phyloP scores from a whole-genome alignment of 1,140 invertebrate species.

The Popillia japonica region DNA sequence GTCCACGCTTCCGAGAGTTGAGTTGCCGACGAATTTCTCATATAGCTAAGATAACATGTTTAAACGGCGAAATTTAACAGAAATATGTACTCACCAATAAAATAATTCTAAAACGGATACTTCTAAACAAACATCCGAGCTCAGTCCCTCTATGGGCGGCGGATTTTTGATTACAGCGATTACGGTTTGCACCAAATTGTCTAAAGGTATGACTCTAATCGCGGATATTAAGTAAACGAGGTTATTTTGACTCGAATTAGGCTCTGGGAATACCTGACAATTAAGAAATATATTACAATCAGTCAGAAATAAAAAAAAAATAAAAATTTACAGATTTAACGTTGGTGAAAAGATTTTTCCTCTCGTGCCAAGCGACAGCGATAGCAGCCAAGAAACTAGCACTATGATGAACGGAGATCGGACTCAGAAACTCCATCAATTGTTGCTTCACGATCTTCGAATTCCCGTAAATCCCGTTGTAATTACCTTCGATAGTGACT shows the following conservation, averaged over 20 bases:
- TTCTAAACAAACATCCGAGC: constrained; percentile 69
- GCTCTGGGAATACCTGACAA: constrained; percentile 69
- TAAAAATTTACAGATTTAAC: constrained; percentile 63
- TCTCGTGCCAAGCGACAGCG: constrained; percentile 89
- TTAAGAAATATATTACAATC: neutral
- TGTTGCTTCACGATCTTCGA: constrained; percentile 77
- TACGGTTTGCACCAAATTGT: constrained; percentile 86
- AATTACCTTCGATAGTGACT: constrained; percentile 61
- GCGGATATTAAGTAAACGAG: constrained; percentile 82
- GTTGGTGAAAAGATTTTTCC: constrained; percentile 63
- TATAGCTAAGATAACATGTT: constrained; percentile 66
- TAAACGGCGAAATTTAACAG: constrained; percentile 22
- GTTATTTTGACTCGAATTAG: constrained; percentile 76
- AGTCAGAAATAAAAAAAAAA: too few relatives aligned
- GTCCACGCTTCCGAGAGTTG: constrained; percentile 84
- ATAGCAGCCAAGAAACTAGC: constrained; percentile 84
- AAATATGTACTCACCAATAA: constrained; percentile 60
- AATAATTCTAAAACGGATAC: constrained; percentile 70
- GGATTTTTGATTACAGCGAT: constrained; percentile 83
- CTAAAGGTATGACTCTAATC: constrained; percentile 85
- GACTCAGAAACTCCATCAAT: constrained; percentile 85
- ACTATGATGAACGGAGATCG: constrained; percentile 87
- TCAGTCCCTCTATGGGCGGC: constrained; percentile 72
- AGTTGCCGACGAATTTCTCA: constrained; percentile 71
- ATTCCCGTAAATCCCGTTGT: constrained; percentile 66